Percentiles rank a stretch among this genome's conserved stretches.
These are phyloP conservation scores for Panagrolaimus sp. DNA, from an alignment of 1,140 invertebrate genomes.

Conservation along the genomic window DNA sequence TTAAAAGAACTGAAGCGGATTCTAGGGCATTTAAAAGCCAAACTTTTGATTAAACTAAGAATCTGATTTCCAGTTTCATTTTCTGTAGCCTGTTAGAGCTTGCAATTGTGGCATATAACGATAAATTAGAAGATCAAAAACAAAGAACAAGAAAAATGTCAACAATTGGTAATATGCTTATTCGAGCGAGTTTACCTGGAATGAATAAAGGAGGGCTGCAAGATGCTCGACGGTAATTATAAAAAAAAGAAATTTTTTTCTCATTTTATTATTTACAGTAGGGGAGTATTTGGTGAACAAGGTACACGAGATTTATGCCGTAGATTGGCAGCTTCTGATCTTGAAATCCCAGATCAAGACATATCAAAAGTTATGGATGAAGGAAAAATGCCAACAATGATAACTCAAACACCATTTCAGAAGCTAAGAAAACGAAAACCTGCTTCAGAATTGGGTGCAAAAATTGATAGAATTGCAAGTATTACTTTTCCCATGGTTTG, in stretches of 20 bases:
- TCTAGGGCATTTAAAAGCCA: too few relatives aligned
- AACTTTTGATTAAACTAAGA: neutral
- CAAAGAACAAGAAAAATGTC: slow-evolving; percentile 41
- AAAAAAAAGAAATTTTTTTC: too few relatives aligned
- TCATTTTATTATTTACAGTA: slow-evolving; percentile 9
- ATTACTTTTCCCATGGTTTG: slow-evolving; percentile 48
- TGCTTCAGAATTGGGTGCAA: slow-evolving; percentile 43
- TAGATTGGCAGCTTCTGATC: slow-evolving; percentile 6
- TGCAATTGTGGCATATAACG: slow-evolving; percentile 56
- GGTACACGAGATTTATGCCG: slow-evolving; percentile 14
- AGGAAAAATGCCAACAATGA: slow-evolving; percentile 10
- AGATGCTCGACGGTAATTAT: slow-evolving; percentile 25
- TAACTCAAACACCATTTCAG: slow-evolving; percentile 16
- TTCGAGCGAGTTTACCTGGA: slow-evolving; percentile 21
- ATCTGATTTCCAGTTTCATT: slow-evolving; percentile 17
- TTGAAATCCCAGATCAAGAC: slow-evolving; percentile 4
- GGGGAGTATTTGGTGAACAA: slow-evolving; percentile 2
- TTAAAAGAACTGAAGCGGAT: too few relatives aligned
- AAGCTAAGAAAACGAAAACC: slow-evolving; percentile 23
- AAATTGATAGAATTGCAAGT: slow-evolving; percentile 48
- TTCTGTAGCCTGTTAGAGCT: slow-evolving; percentile 46
- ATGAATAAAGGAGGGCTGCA: slow-evolving; percentile 16
- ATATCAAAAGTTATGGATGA: neutral
- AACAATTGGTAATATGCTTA: slow-evolving; percentile 33
- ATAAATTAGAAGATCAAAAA: slow-evolving; percentile 55